A percentile compares a stretch with the other conserved stretches of the same genome.
Evolutionary conservation across 2,888 invertebrate species (phyloP).

Genomic region (Molorchus minor): DNA sequence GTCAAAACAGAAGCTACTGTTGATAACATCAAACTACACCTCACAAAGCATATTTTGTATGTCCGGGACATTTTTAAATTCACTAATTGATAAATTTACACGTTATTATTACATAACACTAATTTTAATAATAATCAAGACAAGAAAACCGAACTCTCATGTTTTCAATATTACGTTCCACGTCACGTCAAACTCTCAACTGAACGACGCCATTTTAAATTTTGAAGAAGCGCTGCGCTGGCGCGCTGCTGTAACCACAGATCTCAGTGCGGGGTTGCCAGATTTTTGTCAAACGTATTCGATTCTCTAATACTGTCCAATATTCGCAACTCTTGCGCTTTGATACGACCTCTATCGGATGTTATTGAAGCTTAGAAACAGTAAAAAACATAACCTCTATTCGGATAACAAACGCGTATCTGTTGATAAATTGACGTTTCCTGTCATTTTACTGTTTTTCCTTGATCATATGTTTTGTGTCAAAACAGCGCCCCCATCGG

Average conservation of each 20-base stretch:
- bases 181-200: slow-evolving; percentile 18
- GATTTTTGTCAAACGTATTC: background rate
- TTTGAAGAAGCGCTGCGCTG: no score
- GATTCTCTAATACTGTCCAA: no score
- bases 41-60: slow-evolving; percentile 41
- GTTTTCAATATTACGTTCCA: slow-evolving; percentile 10
- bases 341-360: no score
- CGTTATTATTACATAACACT: slow-evolving; percentile 33
- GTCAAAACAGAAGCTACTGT: slow-evolving; percentile 55
- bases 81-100: slow-evolving; percentile 24
- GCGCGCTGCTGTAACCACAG: no score
- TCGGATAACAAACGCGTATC: no score
- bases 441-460: no score
- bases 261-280: background rate
- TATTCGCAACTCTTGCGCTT: no score
- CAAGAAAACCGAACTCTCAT: slow-evolving; percentile 9
- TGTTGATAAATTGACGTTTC: no score
- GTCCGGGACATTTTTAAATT: slow-evolving; percentile 51
- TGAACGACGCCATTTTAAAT: slow-evolving; percentile 21
- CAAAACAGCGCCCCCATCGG: no score
- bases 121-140: slow-evolving; percentile 31
- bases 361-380: no score
- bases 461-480: no score
- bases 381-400: no score
- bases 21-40: slow-evolving; percentile 50